A percentile compares a stretch with the other conserved stretches of the same genome.
These are phyloP conservation scores for Spodoptera litura DNA, from an alignment of 1,140 invertebrate genomes.

Conservation along the genomic window DNA sequence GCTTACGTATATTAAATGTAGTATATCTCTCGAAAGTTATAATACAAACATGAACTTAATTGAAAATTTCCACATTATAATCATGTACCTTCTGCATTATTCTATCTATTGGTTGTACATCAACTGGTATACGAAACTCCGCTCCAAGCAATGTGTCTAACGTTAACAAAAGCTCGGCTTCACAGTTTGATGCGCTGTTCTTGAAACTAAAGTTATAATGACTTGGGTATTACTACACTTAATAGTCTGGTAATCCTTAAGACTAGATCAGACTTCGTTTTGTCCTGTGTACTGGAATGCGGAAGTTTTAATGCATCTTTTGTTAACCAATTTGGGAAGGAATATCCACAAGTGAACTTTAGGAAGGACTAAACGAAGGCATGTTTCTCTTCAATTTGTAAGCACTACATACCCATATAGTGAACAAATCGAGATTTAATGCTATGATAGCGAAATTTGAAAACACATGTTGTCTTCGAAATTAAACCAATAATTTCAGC, in stretches of 20 bases:
- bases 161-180: conserved; percentile 42
- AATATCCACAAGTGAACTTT: too few relatives aligned
- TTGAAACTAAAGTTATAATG: conserved; percentile 35
- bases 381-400: too few relatives aligned
- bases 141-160: conserved; percentile 42
- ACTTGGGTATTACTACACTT: conserved; percentile 32
- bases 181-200: conserved; percentile 25
- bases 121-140: conserved; percentile 13
- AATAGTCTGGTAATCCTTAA: conserved; percentile 16
- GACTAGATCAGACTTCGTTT: conserved; percentile 3
- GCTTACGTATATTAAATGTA: too few relatives aligned
- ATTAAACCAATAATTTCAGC: too few relatives aligned
- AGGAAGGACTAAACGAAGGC: too few relatives aligned
- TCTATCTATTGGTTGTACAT: not conserved
- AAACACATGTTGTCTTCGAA: too few relatives aligned
- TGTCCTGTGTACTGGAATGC: not conserved
- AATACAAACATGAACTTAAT: too few relatives aligned
- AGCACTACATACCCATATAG: too few relatives aligned
- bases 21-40: too few relatives aligned
- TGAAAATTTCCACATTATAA: not conserved
- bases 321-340: not conserved
- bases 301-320: not conserved
- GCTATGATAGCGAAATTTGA: too few relatives aligned
- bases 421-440: too few relatives aligned
- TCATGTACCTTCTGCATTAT: not conserved